Conservation (phyloP, 1,140 invertebrate species). For the Harlomillsia oculata region DNA sequence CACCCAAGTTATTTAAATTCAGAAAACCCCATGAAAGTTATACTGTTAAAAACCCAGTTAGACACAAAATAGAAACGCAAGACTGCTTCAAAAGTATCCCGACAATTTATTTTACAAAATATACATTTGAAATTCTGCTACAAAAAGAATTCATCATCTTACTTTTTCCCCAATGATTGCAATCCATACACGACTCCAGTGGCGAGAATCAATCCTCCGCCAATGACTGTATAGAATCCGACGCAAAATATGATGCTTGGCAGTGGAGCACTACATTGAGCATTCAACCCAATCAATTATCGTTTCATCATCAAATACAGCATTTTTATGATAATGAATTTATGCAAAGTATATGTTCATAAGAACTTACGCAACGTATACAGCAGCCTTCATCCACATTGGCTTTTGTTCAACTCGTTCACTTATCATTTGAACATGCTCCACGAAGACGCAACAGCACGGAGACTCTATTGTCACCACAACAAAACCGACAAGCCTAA, state of each 20-base stretch:
- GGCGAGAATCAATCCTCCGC: conserved; percentile 74
- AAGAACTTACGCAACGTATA: conserved; percentile 69
- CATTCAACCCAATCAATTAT: not conserved
- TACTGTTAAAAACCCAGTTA: too few relatives aligned
- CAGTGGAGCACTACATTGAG: conserved; percentile 56
- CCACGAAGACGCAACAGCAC: conserved; percentile 87
- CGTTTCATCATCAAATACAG: not conserved
- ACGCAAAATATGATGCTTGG: conserved; percentile 67
- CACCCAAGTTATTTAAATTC: too few relatives aligned
- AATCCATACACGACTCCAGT: conserved; percentile 84
- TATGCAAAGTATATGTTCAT: not conserved
- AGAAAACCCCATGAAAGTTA: too few relatives aligned
- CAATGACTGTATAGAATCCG: conserved; percentile 67
- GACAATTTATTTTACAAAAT: too few relatives aligned
- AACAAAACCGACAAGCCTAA: conserved; percentile 66
- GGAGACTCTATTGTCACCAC: conserved; percentile 82
- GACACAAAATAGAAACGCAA: too few relatives aligned
- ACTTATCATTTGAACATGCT: conserved; percentile 74
- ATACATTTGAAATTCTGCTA: too few relatives aligned
- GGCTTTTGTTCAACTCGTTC: conserved; percentile 63
- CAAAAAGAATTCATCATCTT: too few relatives aligned
- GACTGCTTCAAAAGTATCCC: too few relatives aligned
- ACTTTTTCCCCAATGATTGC: conserved; percentile 87
- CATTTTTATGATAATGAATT: not conserved
- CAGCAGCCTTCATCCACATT: conserved; percentile 79